Evolutionary conservation across 2,888 invertebrate genomes (phyloP), one percentile per base, ranked within the genome.

Genomic region (Lymantria monacha): DNA sequence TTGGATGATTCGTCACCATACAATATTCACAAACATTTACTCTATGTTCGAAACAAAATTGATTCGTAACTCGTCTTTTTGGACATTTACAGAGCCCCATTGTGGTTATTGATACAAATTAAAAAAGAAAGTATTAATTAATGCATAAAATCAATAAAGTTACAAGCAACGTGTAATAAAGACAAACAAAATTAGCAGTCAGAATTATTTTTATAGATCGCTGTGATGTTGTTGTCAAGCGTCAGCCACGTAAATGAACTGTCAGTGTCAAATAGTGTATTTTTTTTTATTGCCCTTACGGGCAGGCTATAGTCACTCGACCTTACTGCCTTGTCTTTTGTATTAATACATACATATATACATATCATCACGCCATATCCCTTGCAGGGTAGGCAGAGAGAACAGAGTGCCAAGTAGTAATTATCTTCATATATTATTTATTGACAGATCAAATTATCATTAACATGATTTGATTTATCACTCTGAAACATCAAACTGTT

Each of bases 51-150:
- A 98, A 99, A 92, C 99, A 99, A 93, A 99, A 99, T 81, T 99
- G 96, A 92, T 98, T 99, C 52, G 99, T 99, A 59, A 99, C 98
- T 89, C 96, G 95, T 70, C 97, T 93, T 87, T 99, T 98, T 14
- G 99, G 98, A 91, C 99, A 99, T 87, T 99, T 99, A 91, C 99
- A 99, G 59, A 99, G 92, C 60, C 99, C 99, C 99, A 99, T 99
- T 42, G 44, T 81, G 75, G 70, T 22, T 40, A 22, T 22, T 22
- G 2, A 22, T 51, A 15, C 5, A 49, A 40, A 46, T 44, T 37
- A 12, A 46, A 50, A 44, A 42, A 46, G 38, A 42, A 51, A 22
- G 31, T 40, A 30, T 30, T 40, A 55, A 47, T 53, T 47, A 55
- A 43, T 40, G n/a, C 42, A 50, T 12, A 48, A 52, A 52, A 63